Base-by-base conservation (phyloP, 2,113 vertebrate genomes). In the Artemisiospiza belli region DNA sequence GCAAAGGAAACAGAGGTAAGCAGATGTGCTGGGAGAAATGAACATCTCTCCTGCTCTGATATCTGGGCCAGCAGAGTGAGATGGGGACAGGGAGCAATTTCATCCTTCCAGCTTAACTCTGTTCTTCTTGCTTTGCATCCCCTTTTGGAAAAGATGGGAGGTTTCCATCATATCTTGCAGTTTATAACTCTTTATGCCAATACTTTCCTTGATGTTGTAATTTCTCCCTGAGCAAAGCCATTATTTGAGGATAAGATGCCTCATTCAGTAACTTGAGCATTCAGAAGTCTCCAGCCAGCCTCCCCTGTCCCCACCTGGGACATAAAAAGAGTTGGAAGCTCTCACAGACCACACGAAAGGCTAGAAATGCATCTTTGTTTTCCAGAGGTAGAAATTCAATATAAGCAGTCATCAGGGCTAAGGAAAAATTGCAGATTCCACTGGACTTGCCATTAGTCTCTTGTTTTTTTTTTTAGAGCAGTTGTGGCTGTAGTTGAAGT, bases 301-400 rank as follows among this genome's bases (percentile, higher is more conserved):
- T 68, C 15, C 12, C 57, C 27, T 0, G 3, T 86, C 21, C 12
- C 33, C 1, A 20, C 51, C 21, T 37, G n/a, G 22, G 31, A 20
- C 33, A 7, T 72, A 21, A 75, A 91, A 87, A 20, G 57, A 67
- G 24, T 76, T 39, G 43, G 84, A 86, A 70, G 58, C 31, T 76
- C 33, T 43, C 63, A 44, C 0, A 0, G 70, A 27, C 67, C 69
- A 4, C 27, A 11, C 0, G 1, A 41, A 90, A 46, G 43, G 54
- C 37, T 90, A 41, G 70, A 73, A 93, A 69, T 2, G 15, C 30
- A 69, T 84, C 66, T 83, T 61, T 57, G 25, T 87, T 92, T 87
- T 64, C 41, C 11, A 31, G 54, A 73, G 47, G 30, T 20, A 70
- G 67, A 68, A 91, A 76, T 67, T 63, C 33, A 44, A 7, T 73